phyloP scores from a whole-genome alignment of 2,888 invertebrate genomes.

The Meiosimyza decipiens region DNA sequence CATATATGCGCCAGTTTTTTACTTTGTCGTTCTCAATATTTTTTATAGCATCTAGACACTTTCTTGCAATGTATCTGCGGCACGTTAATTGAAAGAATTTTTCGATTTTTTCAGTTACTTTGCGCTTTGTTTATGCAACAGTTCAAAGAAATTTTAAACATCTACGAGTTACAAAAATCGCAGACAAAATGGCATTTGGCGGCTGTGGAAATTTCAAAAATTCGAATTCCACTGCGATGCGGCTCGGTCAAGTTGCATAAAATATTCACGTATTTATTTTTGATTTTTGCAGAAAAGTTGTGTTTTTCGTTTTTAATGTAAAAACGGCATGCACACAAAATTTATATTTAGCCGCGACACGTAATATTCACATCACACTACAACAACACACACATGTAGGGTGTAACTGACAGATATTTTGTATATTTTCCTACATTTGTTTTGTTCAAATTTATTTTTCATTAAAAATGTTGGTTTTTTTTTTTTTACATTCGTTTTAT shows the following conservation, averaged over 20 bases:
- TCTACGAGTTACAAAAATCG: constrained; percentile 9
- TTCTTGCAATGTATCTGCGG: too few species aligned
- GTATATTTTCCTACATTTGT: not conserved
- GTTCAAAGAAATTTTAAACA: too few species aligned
- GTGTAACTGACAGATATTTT: constrained; percentile 13
- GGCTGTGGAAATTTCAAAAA: too few species aligned
- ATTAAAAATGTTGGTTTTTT: not conserved
- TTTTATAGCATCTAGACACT: too few species aligned
- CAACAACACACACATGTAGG: not conserved
- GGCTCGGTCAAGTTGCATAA: constrained; percentile 2
- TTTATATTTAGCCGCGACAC: constrained; percentile 20
- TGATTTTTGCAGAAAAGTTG: constrained; percentile 5
- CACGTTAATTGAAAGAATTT: too few species aligned
- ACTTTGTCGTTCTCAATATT: too few species aligned
- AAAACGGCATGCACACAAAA: constrained; percentile 5
- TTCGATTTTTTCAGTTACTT: too few species aligned
- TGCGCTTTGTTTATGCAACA: too few species aligned
- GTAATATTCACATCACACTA: constrained; percentile 21
- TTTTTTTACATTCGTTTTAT: not conserved
- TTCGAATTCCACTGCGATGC: not conserved
- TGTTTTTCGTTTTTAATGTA: not conserved
- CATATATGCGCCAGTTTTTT: too few species aligned
- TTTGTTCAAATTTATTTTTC: constrained; percentile 15
- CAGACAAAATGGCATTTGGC: constrained; percentile 4
- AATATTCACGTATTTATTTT: constrained; percentile 5